Percentiles rank a stretch among this genome's conserved stretches.
phyloP scores from a whole-genome alignment of 2,888 invertebrate genomes.

The Ennomos erosarius region DNA sequence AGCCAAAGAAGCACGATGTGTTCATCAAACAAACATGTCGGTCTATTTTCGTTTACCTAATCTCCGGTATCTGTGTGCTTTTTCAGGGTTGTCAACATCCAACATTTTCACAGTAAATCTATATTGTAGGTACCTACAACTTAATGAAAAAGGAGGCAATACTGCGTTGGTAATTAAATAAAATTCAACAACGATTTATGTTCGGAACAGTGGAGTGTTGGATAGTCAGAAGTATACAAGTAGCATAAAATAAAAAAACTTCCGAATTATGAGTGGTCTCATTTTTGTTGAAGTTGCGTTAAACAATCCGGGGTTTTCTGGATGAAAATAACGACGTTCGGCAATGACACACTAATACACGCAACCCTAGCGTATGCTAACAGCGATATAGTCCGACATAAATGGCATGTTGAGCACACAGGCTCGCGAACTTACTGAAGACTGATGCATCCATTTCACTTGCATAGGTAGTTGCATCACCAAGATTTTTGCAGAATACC shows the following conservation, averaged over 20 bases:
- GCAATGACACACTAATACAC: conserved; percentile 29
- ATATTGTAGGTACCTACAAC: too few species aligned
- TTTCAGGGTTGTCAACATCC: conserved; percentile 47
- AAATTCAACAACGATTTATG: conserved; percentile 4
- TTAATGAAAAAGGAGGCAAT: neutral
- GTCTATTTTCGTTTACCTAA: conserved; percentile 70
- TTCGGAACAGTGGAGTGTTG: conserved; percentile 17
- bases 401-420: conserved; percentile 53
- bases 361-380: conserved; percentile 45
- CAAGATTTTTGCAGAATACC: conserved; percentile 70
- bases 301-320: conserved; percentile 9
- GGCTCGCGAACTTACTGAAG: conserved; percentile 55
- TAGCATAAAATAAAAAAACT: conserved; percentile 16
- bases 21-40: conserved; percentile 58
- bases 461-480: conserved; percentile 66
- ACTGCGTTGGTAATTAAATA: neutral
- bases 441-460: conserved; percentile 51
- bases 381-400: conserved; percentile 58
- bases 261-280: too few species aligned
- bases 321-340: conserved; percentile 29
- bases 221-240: conserved; percentile 16
- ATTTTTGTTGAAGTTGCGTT: too few species aligned
- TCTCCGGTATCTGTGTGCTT: conserved; percentile 57
- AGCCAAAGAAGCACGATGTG: conserved; percentile 54
- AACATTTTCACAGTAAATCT: conserved; percentile 26